Base-by-base conservation (phyloP, 2,113 vertebrate species). In the Burhinus oedicnemus region DNA sequence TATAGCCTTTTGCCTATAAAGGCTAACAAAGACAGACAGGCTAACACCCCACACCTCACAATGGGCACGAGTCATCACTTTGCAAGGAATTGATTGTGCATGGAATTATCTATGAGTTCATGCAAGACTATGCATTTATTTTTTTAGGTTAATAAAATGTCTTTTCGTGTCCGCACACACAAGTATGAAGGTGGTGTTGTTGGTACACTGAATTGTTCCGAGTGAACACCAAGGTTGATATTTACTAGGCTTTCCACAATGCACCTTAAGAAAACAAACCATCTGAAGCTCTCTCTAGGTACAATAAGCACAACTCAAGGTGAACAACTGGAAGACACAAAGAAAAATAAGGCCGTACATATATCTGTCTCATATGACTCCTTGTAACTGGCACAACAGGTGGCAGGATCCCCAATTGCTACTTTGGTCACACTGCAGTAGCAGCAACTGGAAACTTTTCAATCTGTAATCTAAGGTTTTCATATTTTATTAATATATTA, bases 141-240 rank as follows among this genome's bases (percentile, higher is more conserved):
- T 44, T 57, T 58, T 80, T 38, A 65, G 19, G 34, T 74, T 75
- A 62, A 49, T 57, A 72, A 66, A 76, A 55, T 6, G 12, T 44
- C 30, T 71, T 87, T 21, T 25, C 9, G 16, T 21, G 25, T 27
- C 17, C 1, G 4, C 0, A 1, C 5, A 6, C 6, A 1, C 1
- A 0, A 40, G 15, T 44, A 58, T 62, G 29, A 15, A 52, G 9
- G 17, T 2, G 18, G 21, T 5, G 22, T 6, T 66, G 29, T 68
- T 8, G 1, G 18, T 55, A 79, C 32, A 20, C 11, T 1, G 17
- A 34, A 32, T 15, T 78, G 36, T 58, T 68, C 26, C 6, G 9
- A 79, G n/a, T 45, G 13, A 42, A 79, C 66, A 36, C 10, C 23
- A 51, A 20, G 4, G n/a, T 18, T 9, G 2, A 9, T 64, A 75